phyloP scores from a whole-genome alignment of 2,113 vertebrate genomes.

The human region DNA sequence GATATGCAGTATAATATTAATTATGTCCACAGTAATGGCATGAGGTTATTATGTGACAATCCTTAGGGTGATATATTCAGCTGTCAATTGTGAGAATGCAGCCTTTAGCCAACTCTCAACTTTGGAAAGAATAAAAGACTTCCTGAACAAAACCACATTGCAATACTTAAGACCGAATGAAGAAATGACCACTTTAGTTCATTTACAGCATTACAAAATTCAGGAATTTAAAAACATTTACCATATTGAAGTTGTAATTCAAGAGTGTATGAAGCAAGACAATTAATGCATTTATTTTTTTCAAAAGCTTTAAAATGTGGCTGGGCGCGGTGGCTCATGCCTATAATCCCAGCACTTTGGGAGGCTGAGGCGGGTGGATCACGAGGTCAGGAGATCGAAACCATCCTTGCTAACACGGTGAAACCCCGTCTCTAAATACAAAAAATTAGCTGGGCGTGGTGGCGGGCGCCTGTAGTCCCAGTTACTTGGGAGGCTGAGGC shows the following conservation, averaged over 20 bases:
- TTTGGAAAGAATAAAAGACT: background rate
- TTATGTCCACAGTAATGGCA: background rate
- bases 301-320: background rate
- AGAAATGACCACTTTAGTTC: background rate
- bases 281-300: background rate
- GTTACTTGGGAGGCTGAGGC: too few species aligned
- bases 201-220: background rate
- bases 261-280: background rate
- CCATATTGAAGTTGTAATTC: background rate
- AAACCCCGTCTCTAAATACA: too few species aligned
- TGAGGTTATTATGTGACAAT: background rate
- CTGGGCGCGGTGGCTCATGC: too few species aligned
- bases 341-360: too few species aligned
- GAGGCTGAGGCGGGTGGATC: too few species aligned
- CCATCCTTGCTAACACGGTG: too few species aligned
- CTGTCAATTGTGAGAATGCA: background rate
- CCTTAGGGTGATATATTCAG: background rate
- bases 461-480: too few species aligned
- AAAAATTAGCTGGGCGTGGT: too few species aligned
- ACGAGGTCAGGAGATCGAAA: too few species aligned
- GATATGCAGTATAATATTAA: background rate
- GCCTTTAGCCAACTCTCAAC: background rate
- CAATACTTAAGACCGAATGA: background rate
- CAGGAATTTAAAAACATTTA: slow-evolving; percentile 4
- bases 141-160: background rate